phyloP scores from a whole-genome alignment of 2,797 vertebrate species.

The Delichon dasypus region DNA sequence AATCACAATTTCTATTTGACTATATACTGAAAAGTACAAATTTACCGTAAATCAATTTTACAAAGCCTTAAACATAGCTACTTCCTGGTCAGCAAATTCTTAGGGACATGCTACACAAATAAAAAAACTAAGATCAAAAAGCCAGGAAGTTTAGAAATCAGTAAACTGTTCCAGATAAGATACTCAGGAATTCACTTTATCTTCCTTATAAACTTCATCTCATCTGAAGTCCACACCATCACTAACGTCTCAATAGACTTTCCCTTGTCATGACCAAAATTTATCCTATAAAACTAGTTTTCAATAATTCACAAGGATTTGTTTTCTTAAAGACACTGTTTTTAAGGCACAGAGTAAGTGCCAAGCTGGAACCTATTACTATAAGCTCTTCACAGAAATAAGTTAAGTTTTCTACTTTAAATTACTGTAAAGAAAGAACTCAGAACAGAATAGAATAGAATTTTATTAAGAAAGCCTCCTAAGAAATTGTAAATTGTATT shows the following conservation, averaged over 20 bases:
- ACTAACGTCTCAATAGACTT: background rate
- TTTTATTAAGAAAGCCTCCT: background rate
- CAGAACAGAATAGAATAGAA: background rate
- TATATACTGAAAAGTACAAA: background rate
- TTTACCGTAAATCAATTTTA: background rate
- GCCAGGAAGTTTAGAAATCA: background rate
- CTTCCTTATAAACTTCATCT: background rate
- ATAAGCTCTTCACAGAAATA: background rate
- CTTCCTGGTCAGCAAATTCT: background rate
- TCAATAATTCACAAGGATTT: background rate
- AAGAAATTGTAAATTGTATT: background rate
- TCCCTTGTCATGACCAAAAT: background rate
- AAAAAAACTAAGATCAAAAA: background rate
- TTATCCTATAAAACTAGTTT: background rate
- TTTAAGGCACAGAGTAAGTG: background rate
- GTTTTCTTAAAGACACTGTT: background rate
- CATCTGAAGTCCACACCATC: background rate
- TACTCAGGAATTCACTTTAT: background rate
- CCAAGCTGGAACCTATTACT: background rate
- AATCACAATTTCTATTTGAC: background rate
- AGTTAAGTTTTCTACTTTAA: background rate
- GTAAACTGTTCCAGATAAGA: background rate
- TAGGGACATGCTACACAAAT: background rate
- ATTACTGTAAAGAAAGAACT: background rate
- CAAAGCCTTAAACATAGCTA: background rate